Base-by-base conservation (phyloP, 2,888 invertebrate genomes). In the Dexiosoma caninum region DNA sequence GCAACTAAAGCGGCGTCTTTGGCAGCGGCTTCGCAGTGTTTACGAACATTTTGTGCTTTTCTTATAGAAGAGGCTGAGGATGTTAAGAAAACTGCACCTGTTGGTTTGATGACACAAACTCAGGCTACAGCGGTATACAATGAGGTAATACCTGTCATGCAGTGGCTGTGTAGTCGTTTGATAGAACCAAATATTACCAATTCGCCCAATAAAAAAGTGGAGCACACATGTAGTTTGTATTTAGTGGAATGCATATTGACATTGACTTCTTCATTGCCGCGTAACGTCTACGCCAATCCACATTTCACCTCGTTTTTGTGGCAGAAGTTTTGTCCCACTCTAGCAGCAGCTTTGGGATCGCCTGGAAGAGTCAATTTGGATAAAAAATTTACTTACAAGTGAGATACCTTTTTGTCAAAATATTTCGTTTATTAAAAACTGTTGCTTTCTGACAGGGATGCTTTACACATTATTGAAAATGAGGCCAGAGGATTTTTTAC, bases 311-410 rank as follows among this genome's bases (percentile, higher is more conserved):
- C 95, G 3, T 96, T 96, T 86, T 91, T 96, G 9, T 96, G 98
- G 98, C 97, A 97, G 89, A 95, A 96, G 86, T 95, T 98, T 86
- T 97, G 97, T 86, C 98, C 98, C 0, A 95, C 96, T 0, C 91
- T 98, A 82, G 95, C 98, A 71, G 95, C 96, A 0, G 94, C 97
- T 76, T 92, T 98, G 2, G 97, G 97, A 0, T 95, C 97, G 8
- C 97, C 97, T 0, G 93, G 95, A 64, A 84, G 90, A 64, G 87
- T 90, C 2, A 90, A 90, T 83, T 94, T 96, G 79, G 96, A 96
- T 85, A 95, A 95, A 86, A 95, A 94, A 85, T 94, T 94, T 78
- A 93, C 94, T 59, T 94, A 94, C 60, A 93, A 94, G 91, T 93
- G 91, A 87, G 90, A 89, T 62, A 23, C 42, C 16, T n/a, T 30